Conservation (phyloP, 2,888 invertebrate species). For the Electrophaes corylata region DNA sequence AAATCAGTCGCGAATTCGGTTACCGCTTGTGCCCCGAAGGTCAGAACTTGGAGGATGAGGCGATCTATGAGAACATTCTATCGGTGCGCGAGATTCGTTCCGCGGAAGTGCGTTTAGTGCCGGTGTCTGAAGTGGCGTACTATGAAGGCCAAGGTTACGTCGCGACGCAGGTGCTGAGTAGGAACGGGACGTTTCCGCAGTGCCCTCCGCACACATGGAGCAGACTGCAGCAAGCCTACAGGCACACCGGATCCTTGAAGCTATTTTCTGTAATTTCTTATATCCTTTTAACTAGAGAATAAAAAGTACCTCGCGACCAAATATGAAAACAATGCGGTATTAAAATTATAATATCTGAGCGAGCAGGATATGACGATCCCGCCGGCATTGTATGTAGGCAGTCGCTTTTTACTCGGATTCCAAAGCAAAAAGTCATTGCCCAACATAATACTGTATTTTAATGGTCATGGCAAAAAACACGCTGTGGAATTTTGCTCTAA, state of each 20-base stretch:
- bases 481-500: slow-evolving; percentile 72
- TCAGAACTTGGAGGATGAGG: slow-evolving; percentile 80
- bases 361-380: slow-evolving; percentile 64
- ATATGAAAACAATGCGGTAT: slow-evolving; percentile 46
- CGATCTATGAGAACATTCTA: slow-evolving; percentile 80
- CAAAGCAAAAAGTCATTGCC: slow-evolving; percentile 73
- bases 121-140: slow-evolving; percentile 79
- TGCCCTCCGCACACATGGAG: slow-evolving; percentile 81
- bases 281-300: slow-evolving; percentile 30
- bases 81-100: slow-evolving; percentile 80
- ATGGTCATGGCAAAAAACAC: slow-evolving; percentile 68
- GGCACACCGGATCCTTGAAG: slow-evolving; percentile 71
- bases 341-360: slow-evolving; percentile 59
- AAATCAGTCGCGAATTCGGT: slow-evolving; percentile 81
- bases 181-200: slow-evolving; percentile 81
- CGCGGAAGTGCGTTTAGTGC: slow-evolving; percentile 82
- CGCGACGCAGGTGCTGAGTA: slow-evolving; percentile 77
- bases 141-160: slow-evolving; percentile 81
- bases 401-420: slow-evolving; percentile 78
- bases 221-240: slow-evolving; percentile 71
- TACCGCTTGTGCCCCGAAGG: slow-evolving; percentile 81
- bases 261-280: slow-evolving; percentile 72
- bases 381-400: slow-evolving; percentile 58
- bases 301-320: slow-evolving; percentile 38
- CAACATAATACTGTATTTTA: slow-evolving; percentile 67